Conservation (phyloP, 2,113 vertebrate genomes). For the Hucho hucho region DNA sequence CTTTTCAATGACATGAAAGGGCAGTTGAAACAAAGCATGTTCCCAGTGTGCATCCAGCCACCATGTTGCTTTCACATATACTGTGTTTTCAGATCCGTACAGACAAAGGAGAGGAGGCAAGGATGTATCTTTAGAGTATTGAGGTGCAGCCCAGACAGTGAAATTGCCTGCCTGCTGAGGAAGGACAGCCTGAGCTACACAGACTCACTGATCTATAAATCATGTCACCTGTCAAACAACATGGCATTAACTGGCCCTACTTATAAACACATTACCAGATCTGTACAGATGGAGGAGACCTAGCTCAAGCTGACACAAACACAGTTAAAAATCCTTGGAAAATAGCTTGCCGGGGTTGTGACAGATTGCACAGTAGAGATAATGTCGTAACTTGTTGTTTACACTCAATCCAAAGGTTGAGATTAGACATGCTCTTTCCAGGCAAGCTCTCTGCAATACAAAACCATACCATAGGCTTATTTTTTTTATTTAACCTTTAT, state of each 20-base stretch:
- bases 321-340: no score
- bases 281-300: not conserved
- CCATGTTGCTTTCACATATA: no score
- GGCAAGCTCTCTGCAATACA: not conserved
- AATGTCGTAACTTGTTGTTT: not conserved
- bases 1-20: not conserved
- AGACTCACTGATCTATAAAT: conserved; percentile 1
- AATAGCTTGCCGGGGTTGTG: not conserved
- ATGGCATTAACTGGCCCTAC: not conserved
- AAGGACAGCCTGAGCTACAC: not conserved
- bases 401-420: no score
- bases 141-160: not conserved
- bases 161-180: not conserved
- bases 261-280: not conserved
- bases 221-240: not conserved
- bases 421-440: not conserved
- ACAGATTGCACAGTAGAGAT: not conserved
- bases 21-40: no score
- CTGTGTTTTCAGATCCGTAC: not conserved
- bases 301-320: not conserved
- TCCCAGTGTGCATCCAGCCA: no score
- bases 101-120: not conserved
- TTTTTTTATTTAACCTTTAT: no score
- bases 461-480: no score
- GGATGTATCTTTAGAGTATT: not conserved